These are phyloP conservation scores for Isoperla grammatica DNA, from an alignment of 2,888 invertebrate genomes.

Conservation along the genomic window DNA sequence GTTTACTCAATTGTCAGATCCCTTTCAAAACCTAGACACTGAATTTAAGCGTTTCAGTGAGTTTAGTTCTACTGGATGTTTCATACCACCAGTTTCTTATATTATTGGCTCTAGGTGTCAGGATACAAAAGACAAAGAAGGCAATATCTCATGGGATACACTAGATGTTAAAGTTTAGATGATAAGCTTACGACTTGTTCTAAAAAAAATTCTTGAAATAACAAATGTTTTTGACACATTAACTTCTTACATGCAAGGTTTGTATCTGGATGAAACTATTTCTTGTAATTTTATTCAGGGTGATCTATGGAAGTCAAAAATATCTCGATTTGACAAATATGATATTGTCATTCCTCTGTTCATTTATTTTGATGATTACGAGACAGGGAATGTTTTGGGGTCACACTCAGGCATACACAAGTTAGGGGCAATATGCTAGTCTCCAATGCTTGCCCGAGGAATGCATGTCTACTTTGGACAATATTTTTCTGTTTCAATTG, in stretches of 20 bases:
- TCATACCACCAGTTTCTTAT: background rate
- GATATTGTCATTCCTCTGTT: conserved; percentile 1
- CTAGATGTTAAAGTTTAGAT: background rate
- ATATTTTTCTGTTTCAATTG: conserved; percentile 12
- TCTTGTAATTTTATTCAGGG: conserved; percentile 11
- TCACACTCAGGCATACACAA: conserved; percentile 23
- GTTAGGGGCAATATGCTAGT: conserved; percentile 22
- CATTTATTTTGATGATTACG: conserved; percentile 12
- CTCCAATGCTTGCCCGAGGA: conserved; percentile 25
- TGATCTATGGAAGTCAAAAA: conserved; percentile 5
- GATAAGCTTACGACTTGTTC: background rate
- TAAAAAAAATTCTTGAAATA: conserved; percentile 5
- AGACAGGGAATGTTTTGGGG: conserved; percentile 18
- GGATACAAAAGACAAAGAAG: background rate
- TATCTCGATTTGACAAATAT: background rate
- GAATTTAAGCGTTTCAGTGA: background rate
- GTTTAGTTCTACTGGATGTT: background rate
- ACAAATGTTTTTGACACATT: conserved; percentile 6
- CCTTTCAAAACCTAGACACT: background rate
- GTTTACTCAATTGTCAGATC: background rate
- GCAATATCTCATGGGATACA: background rate
- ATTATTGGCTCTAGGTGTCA: background rate
- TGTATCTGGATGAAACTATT: background rate
- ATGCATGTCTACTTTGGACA: conserved; percentile 21
- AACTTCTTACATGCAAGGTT: background rate